phyloP scores from a whole-genome alignment of 1,140 invertebrate genomes.

The Brachystomella parvula region DNA sequence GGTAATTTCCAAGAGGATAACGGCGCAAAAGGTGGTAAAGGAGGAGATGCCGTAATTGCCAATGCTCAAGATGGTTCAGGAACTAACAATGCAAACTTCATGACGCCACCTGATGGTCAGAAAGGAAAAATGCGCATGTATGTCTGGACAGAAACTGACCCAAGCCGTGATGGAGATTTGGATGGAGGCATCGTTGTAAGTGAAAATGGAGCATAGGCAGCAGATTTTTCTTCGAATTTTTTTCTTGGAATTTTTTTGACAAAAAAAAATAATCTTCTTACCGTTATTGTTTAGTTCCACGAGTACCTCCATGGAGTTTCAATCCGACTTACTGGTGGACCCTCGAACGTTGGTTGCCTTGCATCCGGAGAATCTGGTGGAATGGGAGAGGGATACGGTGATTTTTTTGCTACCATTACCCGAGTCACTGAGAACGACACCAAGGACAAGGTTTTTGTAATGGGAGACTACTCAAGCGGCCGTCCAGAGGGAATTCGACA shows the following conservation, averaged over 20 bases:
- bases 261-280: not conserved
- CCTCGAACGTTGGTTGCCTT: conserved; percentile 7
- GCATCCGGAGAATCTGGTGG: not conserved
- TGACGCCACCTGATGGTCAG: not conserved
- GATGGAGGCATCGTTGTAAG: conserved; percentile 14
- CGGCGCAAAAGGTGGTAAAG: not conserved
- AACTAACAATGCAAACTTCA: conserved; percentile 9
- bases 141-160: conserved; percentile 8
- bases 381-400: conserved; percentile 10
- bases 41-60: not conserved
- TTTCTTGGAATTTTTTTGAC: not conserved
- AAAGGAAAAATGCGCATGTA: conserved; percentile 8
- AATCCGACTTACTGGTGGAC: conserved; percentile 3
- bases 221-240: not conserved
- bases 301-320: conserved; percentile 13
- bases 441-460: not conserved
- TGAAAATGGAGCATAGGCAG: not conserved
- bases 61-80: conserved; percentile 4
- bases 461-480: conserved; percentile 9
- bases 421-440: not conserved
- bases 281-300: not conserved
- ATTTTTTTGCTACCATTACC: not conserved
- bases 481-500: not conserved
- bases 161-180: conserved; percentile 9
- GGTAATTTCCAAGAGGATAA: conserved; percentile 8